A percentile compares a stretch with the other conserved stretches of the same genome.
Evolutionary conservation across 2,888 invertebrate species (phyloP).

Genomic region (Rhingia campestris): DNA sequence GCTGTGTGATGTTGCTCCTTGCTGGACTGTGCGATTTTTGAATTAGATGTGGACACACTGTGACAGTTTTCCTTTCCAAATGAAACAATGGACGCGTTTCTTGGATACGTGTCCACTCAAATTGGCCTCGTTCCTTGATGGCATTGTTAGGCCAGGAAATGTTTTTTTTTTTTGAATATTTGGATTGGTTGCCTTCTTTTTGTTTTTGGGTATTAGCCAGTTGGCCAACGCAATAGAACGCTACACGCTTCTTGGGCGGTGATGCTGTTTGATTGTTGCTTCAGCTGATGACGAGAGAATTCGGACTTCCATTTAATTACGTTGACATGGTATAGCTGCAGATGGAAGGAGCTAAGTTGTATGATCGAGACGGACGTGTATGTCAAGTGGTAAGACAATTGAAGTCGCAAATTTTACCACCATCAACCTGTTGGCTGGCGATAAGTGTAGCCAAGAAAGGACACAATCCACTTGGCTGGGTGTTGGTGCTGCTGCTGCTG

Average conservation of each 20-base stretch:
- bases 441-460: constrained; percentile 45
- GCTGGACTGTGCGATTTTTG: constrained; percentile 36
- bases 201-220: constrained; percentile 73
- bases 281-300: constrained; percentile 46
- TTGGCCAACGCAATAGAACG: constrained; percentile 68
- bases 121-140: constrained; percentile 55
- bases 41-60: constrained; percentile 51
- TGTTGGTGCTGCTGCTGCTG: constrained; percentile 12
- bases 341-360: constrained; percentile 76
- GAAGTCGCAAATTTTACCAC: constrained; percentile 48
- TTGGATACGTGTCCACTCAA: constrained; percentile 66
- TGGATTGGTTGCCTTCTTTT: constrained; percentile 53
- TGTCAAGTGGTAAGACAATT: constrained; percentile 61
- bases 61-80: constrained; percentile 42
- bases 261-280: constrained; percentile 11
- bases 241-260: constrained; percentile 49
- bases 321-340: constrained; percentile 55
- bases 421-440: constrained; percentile 54
- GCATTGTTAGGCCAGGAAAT: constrained; percentile 50
- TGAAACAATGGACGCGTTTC: constrained; percentile 69
- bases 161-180: constrained; percentile 49
- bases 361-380: constrained; percentile 82
- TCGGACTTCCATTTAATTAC: constrained; percentile 46
- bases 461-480: constrained; percentile 40
- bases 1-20: constrained; percentile 36